phyloP scores from a whole-genome alignment of 2,797 vertebrate genomes.

The Spinus pinus region DNA sequence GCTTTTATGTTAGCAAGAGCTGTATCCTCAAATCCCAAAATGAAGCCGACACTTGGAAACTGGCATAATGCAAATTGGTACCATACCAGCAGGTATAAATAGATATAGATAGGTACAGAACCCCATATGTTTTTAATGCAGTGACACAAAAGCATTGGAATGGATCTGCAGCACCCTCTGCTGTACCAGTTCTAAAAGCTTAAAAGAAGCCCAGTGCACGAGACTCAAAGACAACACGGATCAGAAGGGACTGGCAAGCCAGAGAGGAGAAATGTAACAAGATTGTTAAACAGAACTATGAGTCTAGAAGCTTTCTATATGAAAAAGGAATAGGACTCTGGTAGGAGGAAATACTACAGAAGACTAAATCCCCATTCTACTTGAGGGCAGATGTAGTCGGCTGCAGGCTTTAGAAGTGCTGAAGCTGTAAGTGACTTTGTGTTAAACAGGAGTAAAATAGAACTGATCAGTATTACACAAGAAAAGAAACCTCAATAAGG shows the following conservation, averaged over 20 bases:
- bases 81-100: not conserved
- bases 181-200: not conserved
- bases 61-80: not conserved
- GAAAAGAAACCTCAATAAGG: not conserved
- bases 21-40: not conserved
- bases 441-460: not conserved
- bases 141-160: not conserved
- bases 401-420: not conserved
- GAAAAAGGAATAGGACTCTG: not conserved
- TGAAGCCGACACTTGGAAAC: not conserved
- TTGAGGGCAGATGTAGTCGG: not conserved
- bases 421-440: not conserved
- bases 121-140: accelerated
- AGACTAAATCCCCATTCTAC: not conserved
- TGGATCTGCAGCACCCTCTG: constrained; percentile 18
- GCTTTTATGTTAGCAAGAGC: not conserved
- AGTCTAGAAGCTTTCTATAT: not conserved
- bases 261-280: not conserved
- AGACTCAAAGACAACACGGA: not conserved
- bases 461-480: not conserved
- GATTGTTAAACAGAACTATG: not conserved
- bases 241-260: not conserved
- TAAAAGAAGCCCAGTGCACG: not conserved
- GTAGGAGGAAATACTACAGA: not conserved
- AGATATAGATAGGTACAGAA: not conserved